Evolutionary conservation across 2,888 invertebrate genomes (phyloP).

Genomic region (Pristionchus maxplancki): DNA sequence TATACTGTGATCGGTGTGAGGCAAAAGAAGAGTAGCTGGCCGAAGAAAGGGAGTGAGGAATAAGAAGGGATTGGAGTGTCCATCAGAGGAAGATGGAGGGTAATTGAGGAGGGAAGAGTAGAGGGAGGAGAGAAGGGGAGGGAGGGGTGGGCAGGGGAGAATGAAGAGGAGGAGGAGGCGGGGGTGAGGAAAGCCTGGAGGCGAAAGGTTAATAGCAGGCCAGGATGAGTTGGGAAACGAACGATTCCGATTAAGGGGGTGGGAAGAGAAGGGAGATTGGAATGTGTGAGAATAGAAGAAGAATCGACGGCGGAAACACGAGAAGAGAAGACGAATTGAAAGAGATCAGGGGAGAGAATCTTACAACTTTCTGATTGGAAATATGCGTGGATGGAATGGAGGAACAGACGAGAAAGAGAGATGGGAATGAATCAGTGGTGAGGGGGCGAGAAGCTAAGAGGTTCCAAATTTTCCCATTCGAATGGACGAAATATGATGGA

Average conservation of each 20-base stretch:
- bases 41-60: neutral
- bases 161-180: neutral
- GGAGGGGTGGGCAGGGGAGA: neutral
- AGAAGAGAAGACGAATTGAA: neutral
- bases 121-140: neutral
- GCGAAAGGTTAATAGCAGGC: slow-evolving; percentile 14
- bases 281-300: slow-evolving; percentile 12
- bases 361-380: neutral
- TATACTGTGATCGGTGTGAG: neutral
- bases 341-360: neutral
- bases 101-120: slow-evolving; percentile 41
- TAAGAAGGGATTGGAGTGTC: slow-evolving; percentile 42
- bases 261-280: neutral
- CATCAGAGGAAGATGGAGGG: slow-evolving; percentile 47
- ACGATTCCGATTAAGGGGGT: slow-evolving; percentile 32
- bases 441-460: slow-evolving; percentile 29
- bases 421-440: neutral
- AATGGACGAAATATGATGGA: neutral
- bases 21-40: neutral
- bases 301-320: neutral
- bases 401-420: neutral
- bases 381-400: neutral
- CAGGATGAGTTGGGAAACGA: slow-evolving; percentile 18
- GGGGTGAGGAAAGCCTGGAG: slow-evolving; percentile 16
- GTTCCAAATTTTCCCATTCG: neutral